Percentiles rank a stretch among this genome's conserved stretches.
phyloP scores from a whole-genome alignment of 2,888 invertebrate species.

The Rotaria sp. region DNA sequence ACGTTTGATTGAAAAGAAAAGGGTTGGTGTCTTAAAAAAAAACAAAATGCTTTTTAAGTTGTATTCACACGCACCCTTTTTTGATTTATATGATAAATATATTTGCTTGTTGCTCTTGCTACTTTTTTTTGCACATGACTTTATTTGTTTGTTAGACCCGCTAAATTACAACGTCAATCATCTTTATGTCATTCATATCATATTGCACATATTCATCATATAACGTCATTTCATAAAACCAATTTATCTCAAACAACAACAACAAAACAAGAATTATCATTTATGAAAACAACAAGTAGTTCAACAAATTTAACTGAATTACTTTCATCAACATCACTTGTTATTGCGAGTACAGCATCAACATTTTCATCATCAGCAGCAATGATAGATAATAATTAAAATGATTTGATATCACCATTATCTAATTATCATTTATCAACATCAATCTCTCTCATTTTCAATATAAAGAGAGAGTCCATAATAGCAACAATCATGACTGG shows the following conservation, averaged over 20 bases:
- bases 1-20: neutral
- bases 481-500: too few species aligned
- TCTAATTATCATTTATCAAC: neutral
- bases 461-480: too few species aligned
- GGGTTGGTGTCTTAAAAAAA: neutral
- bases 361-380: neutral
- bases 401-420: neutral
- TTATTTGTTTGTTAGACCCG: neutral
- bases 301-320: neutral
- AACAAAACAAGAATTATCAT: neutral
- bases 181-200: slow-evolving; percentile 6
- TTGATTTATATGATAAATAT: neutral
- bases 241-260: neutral
- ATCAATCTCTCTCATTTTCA: neutral
- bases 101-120: neutral
- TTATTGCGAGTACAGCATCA: neutral
- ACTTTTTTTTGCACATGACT: neutral
- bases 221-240: neutral
- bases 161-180: neutral
- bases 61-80: too few species aligned
- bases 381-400: neutral
- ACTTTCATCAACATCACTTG: neutral
- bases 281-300: neutral
- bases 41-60: too few species aligned
- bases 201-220: slow-evolving; percentile 6